These are phyloP conservation scores for Menidia menidia DNA, from an alignment of 2,797 vertebrate genomes.

Conservation along the genomic window DNA sequence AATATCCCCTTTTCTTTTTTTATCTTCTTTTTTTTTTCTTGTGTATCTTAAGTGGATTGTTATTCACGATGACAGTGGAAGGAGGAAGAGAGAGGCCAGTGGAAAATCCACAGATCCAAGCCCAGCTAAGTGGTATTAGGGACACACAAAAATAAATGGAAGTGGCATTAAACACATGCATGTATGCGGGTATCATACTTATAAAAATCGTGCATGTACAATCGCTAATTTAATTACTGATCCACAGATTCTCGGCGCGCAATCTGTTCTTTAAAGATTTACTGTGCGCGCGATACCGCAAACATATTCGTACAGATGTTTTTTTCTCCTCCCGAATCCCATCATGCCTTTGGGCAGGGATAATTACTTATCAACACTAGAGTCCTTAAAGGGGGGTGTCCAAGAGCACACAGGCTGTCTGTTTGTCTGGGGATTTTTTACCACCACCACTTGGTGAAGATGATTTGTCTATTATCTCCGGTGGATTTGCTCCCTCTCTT, in stretches of 20 bases:
- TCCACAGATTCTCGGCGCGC: constrained; percentile 52
- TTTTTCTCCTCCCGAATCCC: constrained; percentile 64
- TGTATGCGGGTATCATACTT: constrained; percentile 23
- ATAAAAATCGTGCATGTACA: constrained; percentile 25
- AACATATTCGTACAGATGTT: constrained; percentile 72
- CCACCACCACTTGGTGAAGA: constrained; percentile 68
- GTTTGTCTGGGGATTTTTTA: constrained; percentile 76
- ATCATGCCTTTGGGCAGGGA: constrained; percentile 75
- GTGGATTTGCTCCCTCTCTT: constrained; percentile 76
- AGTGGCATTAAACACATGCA: constrained; percentile 52
- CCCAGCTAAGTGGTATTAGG: constrained; percentile 50
- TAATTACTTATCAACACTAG: constrained; percentile 78
- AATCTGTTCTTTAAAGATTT: constrained; percentile 78
- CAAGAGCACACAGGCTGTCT: constrained; percentile 68
- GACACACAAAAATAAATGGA: constrained; percentile 43
- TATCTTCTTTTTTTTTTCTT: background rate
- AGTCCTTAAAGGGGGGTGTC: constrained; percentile 72
- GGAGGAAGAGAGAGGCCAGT: constrained; percentile 25
- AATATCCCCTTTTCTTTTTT: constrained; percentile 4
- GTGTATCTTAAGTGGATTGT: constrained; percentile 58
- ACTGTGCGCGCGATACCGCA: constrained; percentile 44
- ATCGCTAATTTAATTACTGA: constrained; percentile 78
- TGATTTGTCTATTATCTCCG: constrained; percentile 79
- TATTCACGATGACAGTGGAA: constrained; percentile 35
- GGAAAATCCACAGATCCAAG: constrained; percentile 47